These are phyloP conservation scores for Dryoscopus gambensis DNA, from an alignment of 2,113 vertebrate species.

Conservation along the genomic window DNA sequence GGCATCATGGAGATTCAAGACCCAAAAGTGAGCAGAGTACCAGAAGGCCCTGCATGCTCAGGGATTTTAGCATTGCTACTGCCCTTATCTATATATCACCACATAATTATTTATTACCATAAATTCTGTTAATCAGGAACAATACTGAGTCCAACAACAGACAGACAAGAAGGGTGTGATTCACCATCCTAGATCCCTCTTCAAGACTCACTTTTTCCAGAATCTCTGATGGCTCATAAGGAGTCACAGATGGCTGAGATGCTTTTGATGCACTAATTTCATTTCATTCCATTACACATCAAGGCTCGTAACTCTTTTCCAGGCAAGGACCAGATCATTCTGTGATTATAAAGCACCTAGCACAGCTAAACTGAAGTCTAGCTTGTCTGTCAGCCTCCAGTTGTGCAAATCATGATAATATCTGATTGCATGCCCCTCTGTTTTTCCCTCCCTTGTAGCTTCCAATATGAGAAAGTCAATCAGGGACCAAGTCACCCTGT, in stretches of 20 bases:
- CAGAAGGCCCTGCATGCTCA: not conserved
- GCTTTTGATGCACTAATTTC: not conserved
- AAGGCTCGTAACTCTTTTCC: not conserved
- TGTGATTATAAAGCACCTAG: not conserved
- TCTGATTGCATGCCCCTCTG: not conserved
- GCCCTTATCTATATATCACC: not conserved
- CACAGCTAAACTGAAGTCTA: not conserved
- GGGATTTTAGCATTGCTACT: not conserved
- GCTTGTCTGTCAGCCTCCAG: not conserved
- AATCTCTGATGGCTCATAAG: not conserved
- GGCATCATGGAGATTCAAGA: not conserved
- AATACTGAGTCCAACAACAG: not conserved
- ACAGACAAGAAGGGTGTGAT: not conserved
- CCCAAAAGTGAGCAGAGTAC: not conserved
- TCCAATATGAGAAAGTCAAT: not conserved
- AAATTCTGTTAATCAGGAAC: not conserved
- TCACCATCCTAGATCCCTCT: not conserved
- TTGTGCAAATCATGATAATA: not conserved
- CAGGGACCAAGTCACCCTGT: not conserved
- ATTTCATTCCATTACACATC: not conserved
- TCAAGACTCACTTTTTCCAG: not conserved
- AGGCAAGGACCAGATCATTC: not conserved
- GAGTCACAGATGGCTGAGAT: not conserved
- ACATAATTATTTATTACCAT: not conserved
- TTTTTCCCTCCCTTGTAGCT: not conserved